A percentile compares a stretch with the other conserved stretches of the same genome.
Conservation (phyloP, 2,888 invertebrate species). For the Caenorhabditis angaria region DNA sequence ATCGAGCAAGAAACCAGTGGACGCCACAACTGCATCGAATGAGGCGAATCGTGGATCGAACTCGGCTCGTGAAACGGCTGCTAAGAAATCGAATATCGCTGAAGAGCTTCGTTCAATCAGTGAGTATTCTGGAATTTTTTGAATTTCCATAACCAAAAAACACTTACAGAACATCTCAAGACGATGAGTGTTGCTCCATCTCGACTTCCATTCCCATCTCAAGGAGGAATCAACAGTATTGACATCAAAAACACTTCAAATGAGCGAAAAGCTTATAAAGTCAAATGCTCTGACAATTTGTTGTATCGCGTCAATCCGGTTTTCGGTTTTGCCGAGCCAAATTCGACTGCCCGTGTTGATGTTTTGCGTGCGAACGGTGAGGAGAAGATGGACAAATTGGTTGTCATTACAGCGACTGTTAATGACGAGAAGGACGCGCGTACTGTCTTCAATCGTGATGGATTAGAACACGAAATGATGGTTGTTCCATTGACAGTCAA, state of each 20-base stretch:
- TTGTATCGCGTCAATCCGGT: constrained; percentile 46
- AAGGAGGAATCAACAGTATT: constrained; percentile 30
- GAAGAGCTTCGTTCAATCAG: constrained; percentile 11
- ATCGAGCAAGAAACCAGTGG: neutral
- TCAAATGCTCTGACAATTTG: constrained; percentile 44
- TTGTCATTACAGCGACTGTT: constrained; percentile 36
- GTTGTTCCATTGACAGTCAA: neutral
- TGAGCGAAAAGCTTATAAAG: constrained; percentile 40
- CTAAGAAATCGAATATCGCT: constrained; percentile 7
- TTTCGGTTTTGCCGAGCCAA: constrained; percentile 40
- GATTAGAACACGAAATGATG: neutral
- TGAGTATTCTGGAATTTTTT: constrained; percentile 7
- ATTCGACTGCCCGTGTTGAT: constrained; percentile 30
- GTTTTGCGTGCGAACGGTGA: constrained; percentile 37
- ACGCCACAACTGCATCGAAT: constrained; percentile 13
- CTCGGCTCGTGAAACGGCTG: constrained; percentile 23
- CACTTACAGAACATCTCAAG: constrained; percentile 14
- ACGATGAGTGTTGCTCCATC: constrained; percentile 23
- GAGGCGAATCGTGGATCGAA: constrained; percentile 5
- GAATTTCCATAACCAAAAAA: constrained; percentile 29
- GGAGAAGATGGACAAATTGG: constrained; percentile 42
- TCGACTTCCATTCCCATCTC: constrained; percentile 21
- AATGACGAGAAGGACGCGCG: constrained; percentile 7
- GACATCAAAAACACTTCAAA: constrained; percentile 35
- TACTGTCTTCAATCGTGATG: neutral